Evolutionary conservation across 2,888 invertebrate species (phyloP), one percentile per base, ranked within the genome.

Genomic region (Eupithecia tripunctaria): DNA sequence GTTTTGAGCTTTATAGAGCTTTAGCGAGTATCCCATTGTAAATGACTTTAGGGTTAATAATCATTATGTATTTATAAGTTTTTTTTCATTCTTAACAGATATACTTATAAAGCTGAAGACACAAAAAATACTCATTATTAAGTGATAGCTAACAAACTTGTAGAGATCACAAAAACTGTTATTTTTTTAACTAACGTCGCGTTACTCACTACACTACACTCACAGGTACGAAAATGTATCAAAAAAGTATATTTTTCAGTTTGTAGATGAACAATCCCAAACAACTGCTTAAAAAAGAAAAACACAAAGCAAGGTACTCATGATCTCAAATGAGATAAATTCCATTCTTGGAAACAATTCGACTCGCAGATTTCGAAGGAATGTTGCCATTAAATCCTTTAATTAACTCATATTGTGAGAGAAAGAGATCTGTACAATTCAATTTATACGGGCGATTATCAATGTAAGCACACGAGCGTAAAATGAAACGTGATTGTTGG

Each of bases 401-500:
- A 84, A 85, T 84, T 84, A 85, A 84, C 82, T 84, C 79, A 76
- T 80, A 76, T 74, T 75, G 73, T 72, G 65, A 70, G 14, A 80
- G 68, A 67, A 6, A 80, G 76, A 88, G 86, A 89, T 86, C 82
- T 84, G 85, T 81, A 84, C 83, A 77, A 85, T 88, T 88, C 84
- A 86, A 87, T 88, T 86, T 84, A 79, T 83, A 85, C 82, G 82
- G 80, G 82, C 80, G 87, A 85, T 85, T 86, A 83, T 82, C 82
- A 84, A 85, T 83, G 82, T 82, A 84, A 81, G 84, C 89, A 82
- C 93, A 94, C 94, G 92, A 92, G 93, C 94, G 91, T 86, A 90
- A 92, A 94, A 92, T 92, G 88, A 90, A 92, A 85, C 87, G 82
- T 87, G 84, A 91, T 92, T 92, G 91, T 90, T 89, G 86, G 82